Evolutionary conservation across 2,113 vertebrate genomes (phyloP).

Genomic region (Amphilophus citrinellus): DNA sequence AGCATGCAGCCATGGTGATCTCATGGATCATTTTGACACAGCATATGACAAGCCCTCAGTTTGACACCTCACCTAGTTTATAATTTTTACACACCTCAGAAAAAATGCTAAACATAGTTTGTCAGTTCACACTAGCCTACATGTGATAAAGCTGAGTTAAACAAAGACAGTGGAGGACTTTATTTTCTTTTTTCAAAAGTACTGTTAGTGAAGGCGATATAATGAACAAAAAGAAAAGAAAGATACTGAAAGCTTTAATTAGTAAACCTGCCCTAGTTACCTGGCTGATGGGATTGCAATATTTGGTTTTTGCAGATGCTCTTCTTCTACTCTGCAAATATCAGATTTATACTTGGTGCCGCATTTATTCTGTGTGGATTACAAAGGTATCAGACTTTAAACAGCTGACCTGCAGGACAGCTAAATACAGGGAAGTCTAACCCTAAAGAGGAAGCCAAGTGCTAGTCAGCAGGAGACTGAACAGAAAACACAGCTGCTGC

Average conservation of each 20-base stretch:
- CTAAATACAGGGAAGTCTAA: neutral
- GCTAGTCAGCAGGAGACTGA: neutral
- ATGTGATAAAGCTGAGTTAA: neutral
- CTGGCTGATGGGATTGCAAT: neutral
- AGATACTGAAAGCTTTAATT: neutral
- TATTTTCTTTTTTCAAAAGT: neutral
- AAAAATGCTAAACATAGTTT: neutral
- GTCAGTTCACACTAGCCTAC: neutral
- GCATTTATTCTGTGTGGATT: neutral
- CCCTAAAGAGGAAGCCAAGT: constrained; percentile 4
- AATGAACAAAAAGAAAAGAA: neutral
- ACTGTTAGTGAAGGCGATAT: neutral
- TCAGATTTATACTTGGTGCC: neutral
- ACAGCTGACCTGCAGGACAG: neutral
- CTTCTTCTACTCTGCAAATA: neutral
- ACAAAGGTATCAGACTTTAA: neutral
- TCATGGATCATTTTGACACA: constrained; percentile 4
- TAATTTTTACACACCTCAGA: constrained; percentile 39
- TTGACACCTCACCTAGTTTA: neutral
- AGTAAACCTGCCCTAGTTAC: constrained; percentile 3
- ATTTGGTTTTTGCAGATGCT: neutral
- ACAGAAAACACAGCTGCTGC: neutral
- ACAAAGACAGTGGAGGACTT: neutral
- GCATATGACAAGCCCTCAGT: constrained; percentile 20
- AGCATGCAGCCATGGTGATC: neutral